Conservation (phyloP, 1,140 invertebrate species). For the Drosophila tristis region DNA sequence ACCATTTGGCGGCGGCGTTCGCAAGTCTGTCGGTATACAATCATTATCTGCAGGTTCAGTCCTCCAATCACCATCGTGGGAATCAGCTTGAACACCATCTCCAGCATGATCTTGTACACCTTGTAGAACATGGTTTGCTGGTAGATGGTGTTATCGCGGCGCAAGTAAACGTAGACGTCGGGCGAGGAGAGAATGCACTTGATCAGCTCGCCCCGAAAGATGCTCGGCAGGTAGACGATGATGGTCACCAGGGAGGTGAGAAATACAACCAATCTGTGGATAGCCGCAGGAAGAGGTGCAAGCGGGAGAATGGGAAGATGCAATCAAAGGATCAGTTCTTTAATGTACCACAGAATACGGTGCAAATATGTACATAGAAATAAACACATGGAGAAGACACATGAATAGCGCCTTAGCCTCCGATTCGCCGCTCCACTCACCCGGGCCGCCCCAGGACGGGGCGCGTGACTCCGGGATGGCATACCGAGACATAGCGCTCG, state of each 20-base stretch:
- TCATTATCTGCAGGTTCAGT: conserved; percentile 89
- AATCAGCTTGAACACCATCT: conserved; percentile 88
- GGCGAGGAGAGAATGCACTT: conserved; percentile 85
- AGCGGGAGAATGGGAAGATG: too few relatives aligned
- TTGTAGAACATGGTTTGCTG: conserved; percentile 86
- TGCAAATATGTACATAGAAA: too few relatives aligned
- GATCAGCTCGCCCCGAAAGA: conserved; percentile 87
- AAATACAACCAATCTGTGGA: conserved; percentile 85
- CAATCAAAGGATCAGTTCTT: not conserved
- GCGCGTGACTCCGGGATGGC: conserved; percentile 89
- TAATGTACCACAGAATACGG: too few relatives aligned
- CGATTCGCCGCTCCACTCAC: conserved; percentile 40
- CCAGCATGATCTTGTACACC: conserved; percentile 88
- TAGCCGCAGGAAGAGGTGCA: not conserved
- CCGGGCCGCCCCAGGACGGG: conserved; percentile 87
- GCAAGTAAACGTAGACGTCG: conserved; percentile 86
- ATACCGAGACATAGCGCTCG: conserved; percentile 92
- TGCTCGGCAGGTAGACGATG: conserved; percentile 87
- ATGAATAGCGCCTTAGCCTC: too few relatives aligned
- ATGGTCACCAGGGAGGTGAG: conserved; percentile 88
- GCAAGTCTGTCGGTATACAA: conserved; percentile 88
- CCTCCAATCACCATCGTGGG: conserved; percentile 88
- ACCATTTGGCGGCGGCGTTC: conserved; percentile 88
- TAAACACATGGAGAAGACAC: too few relatives aligned
- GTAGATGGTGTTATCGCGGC: conserved; percentile 86